Conservation (phyloP, 2,113 vertebrate species). For the Piliocolobus tephrosceles region DNA sequence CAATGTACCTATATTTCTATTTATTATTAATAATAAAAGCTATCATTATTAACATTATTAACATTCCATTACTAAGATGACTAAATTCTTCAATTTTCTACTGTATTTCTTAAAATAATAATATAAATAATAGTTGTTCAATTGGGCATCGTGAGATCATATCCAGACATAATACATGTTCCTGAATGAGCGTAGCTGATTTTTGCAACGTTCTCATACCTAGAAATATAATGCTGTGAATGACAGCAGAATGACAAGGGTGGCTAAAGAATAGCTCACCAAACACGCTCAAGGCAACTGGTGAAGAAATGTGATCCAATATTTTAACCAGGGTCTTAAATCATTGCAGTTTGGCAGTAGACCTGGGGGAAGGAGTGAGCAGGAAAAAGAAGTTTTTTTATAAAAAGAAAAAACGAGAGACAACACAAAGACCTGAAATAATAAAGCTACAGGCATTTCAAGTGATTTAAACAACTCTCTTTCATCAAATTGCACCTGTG, state of each 20-base stretch:
- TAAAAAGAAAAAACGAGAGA: neutral
- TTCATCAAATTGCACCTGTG: neutral
- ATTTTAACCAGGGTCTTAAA: conserved; percentile 57
- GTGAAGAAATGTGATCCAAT: conserved; percentile 48
- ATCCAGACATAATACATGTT: neutral
- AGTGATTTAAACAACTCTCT: neutral
- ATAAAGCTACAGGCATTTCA: neutral
- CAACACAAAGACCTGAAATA: neutral
- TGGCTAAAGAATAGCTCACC: neutral
- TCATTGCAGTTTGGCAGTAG: conserved; percentile 5
- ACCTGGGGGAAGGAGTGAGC: rapidly evolving
- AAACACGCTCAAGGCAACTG: conserved; percentile 19
- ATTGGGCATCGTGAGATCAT: neutral
- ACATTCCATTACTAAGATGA: too few species aligned
- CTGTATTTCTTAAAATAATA: too few species aligned
- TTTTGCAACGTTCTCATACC: neutral
- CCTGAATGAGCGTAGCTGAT: neutral
- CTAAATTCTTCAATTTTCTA: too few species aligned
- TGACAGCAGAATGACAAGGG: conserved; percentile 54
- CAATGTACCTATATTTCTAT: too few species aligned
- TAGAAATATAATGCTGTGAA: neutral
- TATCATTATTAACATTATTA: too few species aligned
- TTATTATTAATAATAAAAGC: too few species aligned
- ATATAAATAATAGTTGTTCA: too few species aligned
- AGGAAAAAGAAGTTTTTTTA: neutral